Base-by-base conservation (phyloP, 1,140 invertebrate species). In the Holcopasites calliopsidis region DNA sequence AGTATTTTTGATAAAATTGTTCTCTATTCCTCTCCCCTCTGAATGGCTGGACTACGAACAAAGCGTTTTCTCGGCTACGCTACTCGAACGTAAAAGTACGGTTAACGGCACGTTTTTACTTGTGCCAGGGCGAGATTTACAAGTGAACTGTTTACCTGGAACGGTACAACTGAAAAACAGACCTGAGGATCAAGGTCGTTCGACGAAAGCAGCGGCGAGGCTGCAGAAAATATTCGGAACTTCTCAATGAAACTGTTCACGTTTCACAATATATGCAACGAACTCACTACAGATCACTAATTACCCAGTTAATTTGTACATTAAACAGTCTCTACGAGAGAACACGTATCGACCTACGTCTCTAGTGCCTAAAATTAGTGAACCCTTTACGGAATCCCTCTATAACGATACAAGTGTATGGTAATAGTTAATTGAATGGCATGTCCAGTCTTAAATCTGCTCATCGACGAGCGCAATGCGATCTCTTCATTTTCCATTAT, bases 321-420 rank as follows among this genome's bases (percentile, higher is more conserved):
- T 84, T 80, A 77, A 83, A 84, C 82, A 84, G 82, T 83, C 82
- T 83, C 82, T 84, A 84, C 82, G 82, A 71, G 76, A 52, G 79
- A 84, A 84, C 77, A 83, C 82, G 82, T 83, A 84, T 84, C 81
- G 82, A 84, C 82, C 77, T 84, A 84, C 58, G 77, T 80, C 74
- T 52, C 77, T 83, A 84, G 68, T 80, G 73, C 61, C 82, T 84
- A 84, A 47, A 83, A 65, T 83, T 62, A 83, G 62, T 70, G 70
- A 76, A 79, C 55, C 64, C 82, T 33, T 70, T 35, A 44, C 62
- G 57, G 73, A 76, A 73, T 79, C 82, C 61, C 57, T 42, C 55
- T 69, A 76, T 58, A 76, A 83, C 64, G 57, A 70, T 82, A 79
- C 38, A 57, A n/a, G 54, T n/a, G n/a, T n/a, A n/a, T n/a, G n/a